Evolutionary conservation across 2,888 invertebrate species (phyloP).

Genomic region (Leptinotarsa haldemani): DNA sequence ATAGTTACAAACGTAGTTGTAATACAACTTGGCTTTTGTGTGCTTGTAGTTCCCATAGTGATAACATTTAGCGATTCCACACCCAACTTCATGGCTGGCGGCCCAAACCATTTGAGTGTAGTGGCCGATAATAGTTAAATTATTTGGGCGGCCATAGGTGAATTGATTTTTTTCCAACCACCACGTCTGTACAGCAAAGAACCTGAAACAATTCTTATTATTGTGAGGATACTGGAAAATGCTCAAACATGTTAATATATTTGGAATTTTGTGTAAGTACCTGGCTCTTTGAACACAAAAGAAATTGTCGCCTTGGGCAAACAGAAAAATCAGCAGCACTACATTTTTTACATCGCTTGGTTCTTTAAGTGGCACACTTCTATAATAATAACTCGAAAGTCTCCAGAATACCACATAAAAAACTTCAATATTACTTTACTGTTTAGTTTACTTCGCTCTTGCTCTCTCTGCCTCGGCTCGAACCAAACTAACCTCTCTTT

Average conservation of each 20-base stretch:
- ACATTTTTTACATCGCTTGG: too few species aligned
- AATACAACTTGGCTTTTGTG: conserved; percentile 72
- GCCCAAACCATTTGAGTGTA: conserved; percentile 90
- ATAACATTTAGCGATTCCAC: conserved; percentile 79
- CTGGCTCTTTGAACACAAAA: too few species aligned
- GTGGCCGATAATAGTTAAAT: conserved; percentile 77
- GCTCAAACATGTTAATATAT: not conserved
- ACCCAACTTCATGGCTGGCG: conserved; percentile 80
- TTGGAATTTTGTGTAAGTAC: too few species aligned
- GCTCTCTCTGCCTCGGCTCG: too few species aligned
- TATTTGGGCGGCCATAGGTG: conserved; percentile 74
- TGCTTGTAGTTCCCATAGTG: conserved; percentile 41
- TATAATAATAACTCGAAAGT: too few species aligned
- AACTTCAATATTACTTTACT: too few species aligned
- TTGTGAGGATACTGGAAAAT: not conserved
- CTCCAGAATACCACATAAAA: too few species aligned
- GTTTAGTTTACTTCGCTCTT: too few species aligned
- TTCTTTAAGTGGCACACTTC: too few species aligned
- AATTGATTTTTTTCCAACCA: conserved; percentile 80
- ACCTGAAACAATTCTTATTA: conserved; percentile 68
- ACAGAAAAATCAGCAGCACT: too few species aligned
- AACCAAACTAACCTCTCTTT: too few species aligned
- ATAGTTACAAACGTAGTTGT: conserved; percentile 87
- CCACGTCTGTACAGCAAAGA: conserved; percentile 84
- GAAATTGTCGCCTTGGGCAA: too few species aligned